Conservation (phyloP, 1,140 invertebrate genomes). For the Drosophila tsacasi region DNA sequence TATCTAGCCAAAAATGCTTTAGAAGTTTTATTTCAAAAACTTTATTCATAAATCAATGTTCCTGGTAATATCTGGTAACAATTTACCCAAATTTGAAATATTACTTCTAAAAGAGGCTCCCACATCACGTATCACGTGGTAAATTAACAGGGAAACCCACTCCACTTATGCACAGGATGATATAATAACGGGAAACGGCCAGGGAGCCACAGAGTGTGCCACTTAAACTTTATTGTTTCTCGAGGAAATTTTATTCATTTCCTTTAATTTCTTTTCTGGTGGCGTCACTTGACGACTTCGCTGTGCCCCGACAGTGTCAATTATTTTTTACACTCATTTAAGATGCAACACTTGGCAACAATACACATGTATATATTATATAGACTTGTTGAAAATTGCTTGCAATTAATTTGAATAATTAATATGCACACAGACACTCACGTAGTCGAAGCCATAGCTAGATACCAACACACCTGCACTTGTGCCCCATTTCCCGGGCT, state of each 20-base stretch:
- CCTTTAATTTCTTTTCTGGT: constrained; percentile 33
- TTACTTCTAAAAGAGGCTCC: neutral
- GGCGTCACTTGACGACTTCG: constrained; percentile 39
- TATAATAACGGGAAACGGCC: constrained; percentile 32
- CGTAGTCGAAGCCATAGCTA: constrained; percentile 11
- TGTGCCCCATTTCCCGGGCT: constrained; percentile 69
- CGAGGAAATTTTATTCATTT: constrained; percentile 43
- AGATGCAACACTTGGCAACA: constrained; percentile 46
- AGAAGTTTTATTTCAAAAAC: neutral
- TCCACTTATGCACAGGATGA: constrained; percentile 27
- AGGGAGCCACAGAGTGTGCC: constrained; percentile 15
- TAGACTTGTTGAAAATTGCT: constrained; percentile 59
- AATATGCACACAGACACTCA: constrained; percentile 58
- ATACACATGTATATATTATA: constrained; percentile 7
- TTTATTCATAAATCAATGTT: neutral
- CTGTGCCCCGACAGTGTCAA: constrained; percentile 24
- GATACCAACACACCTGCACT: constrained; percentile 71
- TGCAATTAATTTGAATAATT: constrained; percentile 82
- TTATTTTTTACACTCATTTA: constrained; percentile 47
- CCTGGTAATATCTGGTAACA: neutral
- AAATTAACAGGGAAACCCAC: constrained; percentile 25
- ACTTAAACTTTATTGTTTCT: constrained; percentile 38
- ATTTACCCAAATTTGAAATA: neutral
- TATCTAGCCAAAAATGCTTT: neutral
- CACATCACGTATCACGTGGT: neutral